Conservation (phyloP, 2,888 invertebrate species). For the Hypomecis punctinalis region DNA sequence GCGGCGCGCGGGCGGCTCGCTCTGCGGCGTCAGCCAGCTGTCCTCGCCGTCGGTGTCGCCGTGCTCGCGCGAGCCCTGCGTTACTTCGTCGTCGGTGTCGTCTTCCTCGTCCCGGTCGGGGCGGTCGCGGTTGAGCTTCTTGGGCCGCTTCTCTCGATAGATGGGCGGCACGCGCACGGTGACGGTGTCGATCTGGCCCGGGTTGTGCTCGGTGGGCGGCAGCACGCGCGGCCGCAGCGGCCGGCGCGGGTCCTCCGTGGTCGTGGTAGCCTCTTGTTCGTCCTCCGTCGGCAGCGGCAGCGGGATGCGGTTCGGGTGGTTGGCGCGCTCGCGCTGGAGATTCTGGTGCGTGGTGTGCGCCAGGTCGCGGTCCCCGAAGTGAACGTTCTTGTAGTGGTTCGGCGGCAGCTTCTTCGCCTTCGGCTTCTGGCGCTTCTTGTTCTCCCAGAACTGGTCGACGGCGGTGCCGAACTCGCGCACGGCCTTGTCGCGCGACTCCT, state of each 20-base stretch:
- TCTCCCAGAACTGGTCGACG: conserved; percentile 76
- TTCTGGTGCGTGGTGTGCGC: conserved; percentile 59
- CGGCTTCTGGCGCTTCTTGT: conserved; percentile 57
- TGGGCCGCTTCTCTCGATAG: conserved; percentile 75
- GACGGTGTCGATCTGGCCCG: conserved; percentile 79
- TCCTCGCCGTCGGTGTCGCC: conserved; percentile 63
- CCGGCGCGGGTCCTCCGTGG: conserved; percentile 74
- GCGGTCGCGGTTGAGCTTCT: conserved; percentile 70
- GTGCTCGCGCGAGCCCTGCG: conserved; percentile 46
- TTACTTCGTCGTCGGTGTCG: conserved; percentile 52
- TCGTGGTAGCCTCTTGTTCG: conserved; percentile 73
- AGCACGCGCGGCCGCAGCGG: conserved; percentile 72
- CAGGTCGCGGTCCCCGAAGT: conserved; percentile 73
- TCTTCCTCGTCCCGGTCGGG: conserved; percentile 62
- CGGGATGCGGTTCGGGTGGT: conserved; percentile 57
- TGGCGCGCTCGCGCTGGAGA: conserved; percentile 56
- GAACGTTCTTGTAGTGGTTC: conserved; percentile 72
- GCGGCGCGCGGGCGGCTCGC: conserved; percentile 60
- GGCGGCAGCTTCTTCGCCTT: conserved; percentile 52
- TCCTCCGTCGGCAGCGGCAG: conserved; percentile 59
- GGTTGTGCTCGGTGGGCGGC: conserved; percentile 80
- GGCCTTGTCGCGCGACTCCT: conserved; percentile 71
- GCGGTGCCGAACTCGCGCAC: conserved; percentile 71
- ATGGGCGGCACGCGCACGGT: conserved; percentile 82
- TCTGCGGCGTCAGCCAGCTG: conserved; percentile 55